phyloP scores from a whole-genome alignment of 2,888 invertebrate genomes.

The Drosophila barbarae region DNA sequence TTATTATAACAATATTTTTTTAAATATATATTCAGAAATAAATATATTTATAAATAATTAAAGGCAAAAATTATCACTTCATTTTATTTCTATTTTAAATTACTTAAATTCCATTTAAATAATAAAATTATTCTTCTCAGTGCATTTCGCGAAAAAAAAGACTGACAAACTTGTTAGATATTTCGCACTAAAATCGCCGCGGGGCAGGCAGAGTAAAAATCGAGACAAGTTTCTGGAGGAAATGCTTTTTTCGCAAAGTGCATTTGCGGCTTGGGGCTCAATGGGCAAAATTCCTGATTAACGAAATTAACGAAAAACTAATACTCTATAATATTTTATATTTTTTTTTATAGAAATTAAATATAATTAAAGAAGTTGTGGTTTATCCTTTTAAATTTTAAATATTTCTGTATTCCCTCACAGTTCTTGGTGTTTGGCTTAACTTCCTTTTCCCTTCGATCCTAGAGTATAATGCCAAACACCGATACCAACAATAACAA shows the following conservation, averaged over 20 bases:
- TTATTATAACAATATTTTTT: no score
- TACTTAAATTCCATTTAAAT: background rate
- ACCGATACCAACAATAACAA: constrained; percentile 31
- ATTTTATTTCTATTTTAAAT: no score
- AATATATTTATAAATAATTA: no score
- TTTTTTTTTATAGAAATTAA: background rate
- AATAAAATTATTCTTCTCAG: background rate
- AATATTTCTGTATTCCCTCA: background rate
- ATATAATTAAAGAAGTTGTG: no score
- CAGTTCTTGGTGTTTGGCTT: background rate
- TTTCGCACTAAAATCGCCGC: constrained; percentile 68
- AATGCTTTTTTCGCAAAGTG: constrained; percentile 75
- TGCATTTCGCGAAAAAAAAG: background rate
- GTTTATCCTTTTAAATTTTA: no score
- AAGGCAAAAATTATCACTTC: no score
- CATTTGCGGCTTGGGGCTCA: constrained; percentile 72
- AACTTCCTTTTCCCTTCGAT: no score
- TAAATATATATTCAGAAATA: no score
- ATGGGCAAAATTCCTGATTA: background rate
- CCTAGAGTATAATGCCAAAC: constrained; percentile 28
- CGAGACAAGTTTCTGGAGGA: constrained; percentile 72
- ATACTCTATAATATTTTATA: constrained; percentile 11
- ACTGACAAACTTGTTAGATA: constrained; percentile 39
- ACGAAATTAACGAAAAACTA: background rate
- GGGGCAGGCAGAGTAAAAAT: constrained; percentile 54